Percentiles rank a stretch among this genome's conserved stretches.
Evolutionary conservation across 2,888 invertebrate genomes (phyloP).

Genomic region (Caenorhabditis parvicauda): DNA sequence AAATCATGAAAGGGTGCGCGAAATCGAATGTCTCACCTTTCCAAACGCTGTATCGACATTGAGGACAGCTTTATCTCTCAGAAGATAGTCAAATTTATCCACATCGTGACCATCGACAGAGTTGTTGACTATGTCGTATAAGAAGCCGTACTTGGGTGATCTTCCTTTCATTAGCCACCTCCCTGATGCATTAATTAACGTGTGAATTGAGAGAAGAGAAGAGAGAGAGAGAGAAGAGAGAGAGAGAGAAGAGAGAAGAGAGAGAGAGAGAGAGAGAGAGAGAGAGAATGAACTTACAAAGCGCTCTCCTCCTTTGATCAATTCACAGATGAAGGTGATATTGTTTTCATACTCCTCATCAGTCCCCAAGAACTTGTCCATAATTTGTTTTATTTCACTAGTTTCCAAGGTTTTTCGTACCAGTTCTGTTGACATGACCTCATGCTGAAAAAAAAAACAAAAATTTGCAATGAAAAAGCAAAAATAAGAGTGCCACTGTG

Average conservation of each 20-base stretch:
- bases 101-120: slow-evolving; percentile 41
- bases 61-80: slow-evolving; percentile 65
- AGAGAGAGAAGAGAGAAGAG: neutral
- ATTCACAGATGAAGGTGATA: slow-evolving; percentile 66
- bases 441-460: slow-evolving; percentile 65
- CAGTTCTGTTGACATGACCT: slow-evolving; percentile 66
- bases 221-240: too few species aligned
- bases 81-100: slow-evolving; percentile 70
- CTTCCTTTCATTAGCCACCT: slow-evolving; percentile 42
- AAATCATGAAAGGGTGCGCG: neutral
- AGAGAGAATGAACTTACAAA: slow-evolving; percentile 43
- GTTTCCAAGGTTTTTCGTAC: slow-evolving; percentile 65
- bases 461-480: too few species aligned
- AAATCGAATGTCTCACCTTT: slow-evolving; percentile 8
- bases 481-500: too few species aligned
- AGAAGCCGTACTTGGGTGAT: slow-evolving; percentile 64
- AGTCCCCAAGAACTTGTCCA: slow-evolving; percentile 58
- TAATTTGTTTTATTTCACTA: slow-evolving; percentile 53
- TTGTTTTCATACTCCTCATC: slow-evolving; percentile 56
- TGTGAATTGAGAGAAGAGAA: too few species aligned
- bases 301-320: slow-evolving; percentile 63
- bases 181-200: slow-evolving; percentile 5
- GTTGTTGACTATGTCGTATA: slow-evolving; percentile 68
- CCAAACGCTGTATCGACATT: slow-evolving; percentile 23
- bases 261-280: too few species aligned